Conservation (phyloP, 2,797 vertebrate genomes). For the Iguana delicatissima region DNA sequence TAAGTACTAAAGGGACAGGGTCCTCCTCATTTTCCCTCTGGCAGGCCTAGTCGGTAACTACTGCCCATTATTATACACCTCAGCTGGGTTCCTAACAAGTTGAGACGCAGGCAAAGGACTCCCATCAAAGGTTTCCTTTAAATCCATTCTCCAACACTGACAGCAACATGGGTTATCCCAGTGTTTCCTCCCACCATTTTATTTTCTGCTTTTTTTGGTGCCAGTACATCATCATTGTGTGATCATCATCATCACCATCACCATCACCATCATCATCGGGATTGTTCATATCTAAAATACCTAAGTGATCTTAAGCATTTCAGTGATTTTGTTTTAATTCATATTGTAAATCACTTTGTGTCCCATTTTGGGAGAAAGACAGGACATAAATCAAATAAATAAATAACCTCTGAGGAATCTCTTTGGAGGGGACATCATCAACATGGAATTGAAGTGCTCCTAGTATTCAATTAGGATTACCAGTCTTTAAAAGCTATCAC, state of each 20-base stretch:
- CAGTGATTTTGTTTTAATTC: no score
- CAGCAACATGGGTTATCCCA: background rate
- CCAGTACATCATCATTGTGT: background rate
- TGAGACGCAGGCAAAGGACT: background rate
- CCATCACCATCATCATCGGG: background rate
- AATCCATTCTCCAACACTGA: background rate
- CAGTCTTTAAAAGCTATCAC: background rate
- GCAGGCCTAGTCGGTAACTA: no score
- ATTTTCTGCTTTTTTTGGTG: background rate
- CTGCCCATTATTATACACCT: background rate
- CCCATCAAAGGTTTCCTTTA: background rate
- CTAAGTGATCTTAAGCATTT: no score
- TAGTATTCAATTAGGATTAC: fast-evolving
- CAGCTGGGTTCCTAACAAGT: background rate
- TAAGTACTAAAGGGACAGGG: no score
- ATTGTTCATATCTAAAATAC: no score
- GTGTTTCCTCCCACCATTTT: background rate
- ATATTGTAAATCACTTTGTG: no score
- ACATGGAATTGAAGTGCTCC: background rate
- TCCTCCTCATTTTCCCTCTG: background rate
- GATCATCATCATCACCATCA: no score
- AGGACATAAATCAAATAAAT: no score
- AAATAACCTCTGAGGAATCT: background rate
- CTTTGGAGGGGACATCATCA: background rate
- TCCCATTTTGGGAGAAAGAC: no score